Evolutionary conservation across 2,797 vertebrate genomes (phyloP), one percentile per base, ranked within the genome.

Genomic region (Sylvilagus floridanus): DNA sequence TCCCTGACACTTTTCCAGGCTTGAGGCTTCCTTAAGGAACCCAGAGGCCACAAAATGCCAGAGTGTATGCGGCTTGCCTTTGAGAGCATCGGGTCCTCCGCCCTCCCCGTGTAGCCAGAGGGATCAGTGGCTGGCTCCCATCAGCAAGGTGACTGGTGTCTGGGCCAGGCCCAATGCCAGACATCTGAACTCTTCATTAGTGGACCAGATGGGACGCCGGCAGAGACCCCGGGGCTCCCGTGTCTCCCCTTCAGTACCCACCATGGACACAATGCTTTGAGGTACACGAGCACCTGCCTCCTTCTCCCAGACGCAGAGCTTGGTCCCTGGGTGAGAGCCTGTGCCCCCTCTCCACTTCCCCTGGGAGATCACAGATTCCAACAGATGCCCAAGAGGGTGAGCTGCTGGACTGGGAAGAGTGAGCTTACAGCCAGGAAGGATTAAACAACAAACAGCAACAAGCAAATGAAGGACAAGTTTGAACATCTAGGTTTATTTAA

Each of bases 141-240:
- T 52, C 12, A 35, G 5, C 30, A 84, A 37, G 62, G 35, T 12
- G 12, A 42, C 47, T 35, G 30, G 22, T 22, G 60, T 42, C 24
- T 69, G 69, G 47, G 28, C 65, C 73, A 73, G 16, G 13, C 57
- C 19, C 28, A 63, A 52, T 69, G 5, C 28, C 87, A 71, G 2
- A 21, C 32, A 57, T 9, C 50, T 12, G 14, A 47, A 52, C 19
- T 50, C 13, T 77, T 81, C 35, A 0, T 63, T 81, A n/a, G 37
- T 17, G 79, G 62, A 37, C 14, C 37, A 28, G 4, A 0, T 11
- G 26, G 57, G 57, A 42, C 63, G 37, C 69, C 62, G 22, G 19
- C 37, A 12, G 50, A 66, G 26, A 28, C 0, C 0, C 0, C 1
- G 50, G n/a, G 22, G 16, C n/a, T 3, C 62, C n/a, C 12, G 24